Conservation (phyloP, 2,113 vertebrate species). For the Phrynosoma platyrhinos region DNA sequence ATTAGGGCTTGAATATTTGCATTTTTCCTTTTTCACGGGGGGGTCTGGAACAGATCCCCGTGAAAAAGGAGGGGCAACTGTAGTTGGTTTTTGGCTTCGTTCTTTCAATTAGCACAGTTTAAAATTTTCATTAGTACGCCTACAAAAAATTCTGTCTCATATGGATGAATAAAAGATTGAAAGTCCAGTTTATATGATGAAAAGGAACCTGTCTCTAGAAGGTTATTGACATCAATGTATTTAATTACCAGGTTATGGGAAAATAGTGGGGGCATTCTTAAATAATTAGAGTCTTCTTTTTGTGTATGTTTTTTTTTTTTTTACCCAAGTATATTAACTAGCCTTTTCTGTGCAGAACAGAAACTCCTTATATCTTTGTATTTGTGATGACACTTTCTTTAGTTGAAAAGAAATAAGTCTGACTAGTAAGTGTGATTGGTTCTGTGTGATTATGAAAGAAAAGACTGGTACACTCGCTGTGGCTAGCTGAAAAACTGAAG, state of each 20-base stretch:
- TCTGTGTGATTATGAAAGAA: neutral
- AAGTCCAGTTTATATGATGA: no score
- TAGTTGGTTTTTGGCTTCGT: neutral
- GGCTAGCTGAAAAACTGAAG: neutral
- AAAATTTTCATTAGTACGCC: neutral
- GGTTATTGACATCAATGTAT: no score
- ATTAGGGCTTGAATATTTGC: no score
- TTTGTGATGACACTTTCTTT: neutral
- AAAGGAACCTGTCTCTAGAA: no score
- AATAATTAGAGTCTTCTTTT: neutral
- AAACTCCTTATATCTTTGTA: neutral
- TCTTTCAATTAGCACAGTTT: neutral
- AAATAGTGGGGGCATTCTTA: neutral
- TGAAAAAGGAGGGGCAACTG: no score
- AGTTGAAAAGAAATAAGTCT: neutral
- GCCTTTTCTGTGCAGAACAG: neutral
- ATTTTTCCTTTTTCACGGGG: no score
- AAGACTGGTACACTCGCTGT: neutral
- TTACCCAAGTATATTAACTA: neutral
- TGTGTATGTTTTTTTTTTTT: neutral
- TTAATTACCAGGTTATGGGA: no score
- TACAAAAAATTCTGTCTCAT: no score
- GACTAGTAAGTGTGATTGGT: no score
- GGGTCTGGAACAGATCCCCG: no score
- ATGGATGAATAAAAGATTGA: no score